These are phyloP conservation scores for Steinernema feltiae DNA, from an alignment of 1,140 invertebrate species.

Conservation along the genomic window DNA sequence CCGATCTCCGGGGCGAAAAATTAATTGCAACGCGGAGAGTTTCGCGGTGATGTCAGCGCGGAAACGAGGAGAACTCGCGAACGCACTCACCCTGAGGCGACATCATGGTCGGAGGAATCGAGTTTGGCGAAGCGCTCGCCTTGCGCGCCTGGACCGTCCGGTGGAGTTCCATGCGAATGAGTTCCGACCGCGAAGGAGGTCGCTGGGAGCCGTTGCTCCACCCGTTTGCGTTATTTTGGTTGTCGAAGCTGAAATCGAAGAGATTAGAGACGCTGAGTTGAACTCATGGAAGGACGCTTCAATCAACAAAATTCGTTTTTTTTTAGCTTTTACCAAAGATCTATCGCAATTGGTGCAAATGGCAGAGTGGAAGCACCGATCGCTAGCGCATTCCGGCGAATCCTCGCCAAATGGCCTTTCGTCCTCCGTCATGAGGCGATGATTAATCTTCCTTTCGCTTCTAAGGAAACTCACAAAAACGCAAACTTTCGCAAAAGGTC, in stretches of 20 bases:
- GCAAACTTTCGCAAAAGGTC: too few species aligned
- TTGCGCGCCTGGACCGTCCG: not conserved
- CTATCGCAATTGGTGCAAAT: too few species aligned
- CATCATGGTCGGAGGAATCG: not conserved
- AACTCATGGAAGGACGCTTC: too few species aligned
- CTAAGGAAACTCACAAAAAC: too few species aligned
- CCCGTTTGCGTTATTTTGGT: not conserved
- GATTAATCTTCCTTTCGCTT: too few species aligned
- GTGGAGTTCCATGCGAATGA: constrained; percentile 7
- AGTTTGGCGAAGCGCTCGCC: not conserved
- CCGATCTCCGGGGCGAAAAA: too few species aligned
- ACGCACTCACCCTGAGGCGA: constrained; percentile 1
- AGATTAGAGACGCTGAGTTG: not conserved
- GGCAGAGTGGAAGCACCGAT: too few species aligned
- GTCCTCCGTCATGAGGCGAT: too few species aligned
- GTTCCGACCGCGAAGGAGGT: not conserved
- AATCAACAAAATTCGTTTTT: too few species aligned
- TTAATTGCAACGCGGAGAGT: not conserved
- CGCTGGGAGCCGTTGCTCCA: constrained; percentile 8
- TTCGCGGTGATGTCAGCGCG: not conserved
- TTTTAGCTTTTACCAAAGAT: too few species aligned
- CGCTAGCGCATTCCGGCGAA: too few species aligned
- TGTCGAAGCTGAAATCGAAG: not conserved
- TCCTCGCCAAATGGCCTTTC: too few species aligned
- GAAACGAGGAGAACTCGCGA: not conserved